Conservation (phyloP, 2,113 vertebrate species). For the Typhlomys cinereus region DNA sequence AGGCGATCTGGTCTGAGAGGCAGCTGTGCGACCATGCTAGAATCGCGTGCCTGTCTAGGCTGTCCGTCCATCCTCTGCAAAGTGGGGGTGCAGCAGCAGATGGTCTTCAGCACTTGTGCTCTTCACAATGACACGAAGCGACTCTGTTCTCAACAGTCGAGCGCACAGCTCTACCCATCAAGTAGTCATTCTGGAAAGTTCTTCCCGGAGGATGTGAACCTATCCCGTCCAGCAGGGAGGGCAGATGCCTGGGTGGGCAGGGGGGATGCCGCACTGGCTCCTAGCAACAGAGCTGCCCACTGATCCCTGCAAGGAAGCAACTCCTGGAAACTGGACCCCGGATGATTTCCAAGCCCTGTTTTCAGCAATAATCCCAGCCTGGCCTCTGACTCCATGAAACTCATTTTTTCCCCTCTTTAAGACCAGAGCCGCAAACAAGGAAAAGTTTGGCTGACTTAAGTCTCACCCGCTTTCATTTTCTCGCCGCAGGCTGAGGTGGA, state of each 20-base stretch:
- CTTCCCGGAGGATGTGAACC: neutral
- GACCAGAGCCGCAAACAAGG: constrained; percentile 52
- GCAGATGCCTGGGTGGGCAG: neutral
- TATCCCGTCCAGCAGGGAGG: neutral
- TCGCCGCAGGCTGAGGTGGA: constrained; percentile 11
- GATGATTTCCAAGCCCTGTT: neutral
- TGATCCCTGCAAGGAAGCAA: neutral
- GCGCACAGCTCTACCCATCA: neutral
- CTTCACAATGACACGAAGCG: neutral
- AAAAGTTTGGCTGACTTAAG: constrained; percentile 40
- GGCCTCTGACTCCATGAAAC: constrained; percentile 6
- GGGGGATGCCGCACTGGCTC: neutral
- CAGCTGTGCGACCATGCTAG: neutral
- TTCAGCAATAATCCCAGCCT: constrained; percentile 43
- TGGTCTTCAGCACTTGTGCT: neutral
- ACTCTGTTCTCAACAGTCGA: too few relatives aligned
- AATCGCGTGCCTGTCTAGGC: neutral
- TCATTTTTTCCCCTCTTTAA: neutral
- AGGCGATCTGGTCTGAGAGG: neutral
- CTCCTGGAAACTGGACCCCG: neutral
- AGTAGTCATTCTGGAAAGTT: neutral
- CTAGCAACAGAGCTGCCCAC: neutral
- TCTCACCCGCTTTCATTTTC: constrained; percentile 52
- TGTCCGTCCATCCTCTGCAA: neutral
- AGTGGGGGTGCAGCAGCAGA: neutral